Evolutionary conservation across 2,113 vertebrate species (phyloP), one percentile per base, ranked within the genome.

Genomic region (Phoenicopterus ruber): DNA sequence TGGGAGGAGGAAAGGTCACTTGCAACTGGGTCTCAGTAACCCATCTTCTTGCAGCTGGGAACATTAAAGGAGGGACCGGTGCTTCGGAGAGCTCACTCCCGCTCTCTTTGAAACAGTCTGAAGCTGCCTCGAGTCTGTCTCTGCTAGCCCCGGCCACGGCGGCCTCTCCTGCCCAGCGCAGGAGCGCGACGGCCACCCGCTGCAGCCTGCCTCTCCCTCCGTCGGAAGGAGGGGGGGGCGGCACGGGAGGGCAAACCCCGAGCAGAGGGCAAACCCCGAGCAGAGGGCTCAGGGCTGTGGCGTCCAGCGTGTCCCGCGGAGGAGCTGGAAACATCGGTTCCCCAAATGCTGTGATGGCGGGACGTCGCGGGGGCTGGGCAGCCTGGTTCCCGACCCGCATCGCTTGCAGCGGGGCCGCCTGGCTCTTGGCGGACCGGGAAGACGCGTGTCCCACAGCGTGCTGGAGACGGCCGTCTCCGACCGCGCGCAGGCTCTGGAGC

Each of bases 361-460:
- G 61, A 3, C 54, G 38, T 10, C 13, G 59, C 22, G 1, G 4
- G 78, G 40, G 47, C 18, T 12, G 9, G 52, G 46, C 29, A 28
- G 19, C 31, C 69, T 6, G 38, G 11, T 13, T 55, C 29, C 66
- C 20, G 46, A 46, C 49, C 61, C 2, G 1, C 31, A 6, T 6
- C 10, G 0, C 57, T 26, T 25, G 2, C 7, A 8, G 38, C 4
- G 2, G 11, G 32, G 24, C 16, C 5, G 2, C 21, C 9, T 2
- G 17, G 26, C 38, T 44, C 36, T 61, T 13, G 13, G 29, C 11
- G 54, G 20, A 17, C 29, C 2, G 34, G 25, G 34, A 42, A 47
- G 50, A n/a, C 50, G 49, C 29, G 0, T 54, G 66, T 72, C 66
- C 29, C 28, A 3, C 2, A 17, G 19, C 1, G 8, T 12, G 42